Evolutionary conservation across 2,113 vertebrate species (phyloP).

Genomic region (Myiozetetes cayanensis): DNA sequence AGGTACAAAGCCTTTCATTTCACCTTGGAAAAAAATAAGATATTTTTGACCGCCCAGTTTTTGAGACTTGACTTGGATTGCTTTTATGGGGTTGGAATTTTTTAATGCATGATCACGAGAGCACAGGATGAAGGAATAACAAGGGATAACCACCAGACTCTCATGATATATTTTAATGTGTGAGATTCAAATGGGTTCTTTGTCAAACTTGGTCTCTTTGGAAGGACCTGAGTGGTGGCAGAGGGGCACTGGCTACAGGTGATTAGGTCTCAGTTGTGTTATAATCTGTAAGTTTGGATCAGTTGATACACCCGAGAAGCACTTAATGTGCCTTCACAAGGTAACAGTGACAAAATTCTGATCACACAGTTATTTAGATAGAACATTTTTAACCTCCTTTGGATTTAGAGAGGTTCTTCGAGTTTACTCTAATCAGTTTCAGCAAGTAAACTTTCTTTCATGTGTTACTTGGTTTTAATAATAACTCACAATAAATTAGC

Average conservation of each 20-base stretch:
- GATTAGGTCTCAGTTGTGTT: neutral
- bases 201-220: neutral
- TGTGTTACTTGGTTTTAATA: constrained; percentile 55
- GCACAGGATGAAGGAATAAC: neutral
- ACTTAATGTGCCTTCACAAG: neutral
- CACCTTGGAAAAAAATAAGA: neutral
- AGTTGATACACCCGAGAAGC: neutral
- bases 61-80: neutral
- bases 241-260: neutral
- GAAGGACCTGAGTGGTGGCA: neutral
- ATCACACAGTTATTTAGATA: neutral
- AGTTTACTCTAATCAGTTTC: constrained; percentile 37
- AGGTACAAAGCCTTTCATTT: constrained; percentile 13
- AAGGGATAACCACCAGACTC: neutral
- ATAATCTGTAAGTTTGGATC: neutral
- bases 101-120: neutral
- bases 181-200: neutral
- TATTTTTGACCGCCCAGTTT: neutral
- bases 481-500: constrained; percentile 46
- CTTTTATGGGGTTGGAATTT: neutral
- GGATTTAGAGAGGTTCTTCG: constrained; percentile 27
- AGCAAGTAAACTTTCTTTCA: constrained; percentile 51
- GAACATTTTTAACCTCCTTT: constrained; percentile 6
- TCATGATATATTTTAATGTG: neutral
- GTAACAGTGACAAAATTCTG: neutral